These are phyloP conservation scores for Ictalurus punctatus DNA, from an alignment of 2,113 vertebrate genomes.

Conservation along the genomic window DNA sequence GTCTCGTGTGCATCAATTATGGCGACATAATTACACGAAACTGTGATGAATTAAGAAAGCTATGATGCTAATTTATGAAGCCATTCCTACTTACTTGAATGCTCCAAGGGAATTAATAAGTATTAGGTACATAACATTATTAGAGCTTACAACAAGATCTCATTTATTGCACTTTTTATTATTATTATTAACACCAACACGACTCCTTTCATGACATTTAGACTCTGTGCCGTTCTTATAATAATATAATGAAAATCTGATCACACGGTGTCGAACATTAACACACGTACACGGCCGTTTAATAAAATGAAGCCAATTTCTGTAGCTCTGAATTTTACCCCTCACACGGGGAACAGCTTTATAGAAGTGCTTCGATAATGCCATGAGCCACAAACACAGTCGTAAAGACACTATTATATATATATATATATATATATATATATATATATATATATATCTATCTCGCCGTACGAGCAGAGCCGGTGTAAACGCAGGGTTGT, in stretches of 20 bases:
- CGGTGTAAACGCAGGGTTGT: too few relatives aligned
- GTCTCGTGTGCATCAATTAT: neutral
- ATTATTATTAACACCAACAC: neutral
- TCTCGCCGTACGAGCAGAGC: too few relatives aligned
- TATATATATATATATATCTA: too few relatives aligned
- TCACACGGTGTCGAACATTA: neutral
- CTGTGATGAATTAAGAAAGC: neutral
- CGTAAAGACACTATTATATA: neutral
- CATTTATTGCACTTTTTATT: neutral
- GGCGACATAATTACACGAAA: neutral
- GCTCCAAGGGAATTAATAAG: neutral
- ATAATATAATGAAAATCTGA: neutral
- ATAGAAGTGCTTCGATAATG: neutral
- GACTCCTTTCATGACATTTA: neutral
- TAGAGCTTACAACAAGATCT: neutral
- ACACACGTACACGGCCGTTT: neutral
- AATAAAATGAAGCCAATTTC: neutral
- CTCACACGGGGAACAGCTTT: neutral
- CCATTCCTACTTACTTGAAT: neutral
- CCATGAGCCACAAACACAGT: neutral
- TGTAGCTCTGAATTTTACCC: neutral
- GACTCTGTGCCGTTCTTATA: neutral
- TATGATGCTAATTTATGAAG: neutral
- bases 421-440: too few relatives aligned
- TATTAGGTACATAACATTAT: neutral